Conservation (phyloP, 37 sponge, comb jelly and placozoan species). For the Ephydatia muelleri region DNA sequence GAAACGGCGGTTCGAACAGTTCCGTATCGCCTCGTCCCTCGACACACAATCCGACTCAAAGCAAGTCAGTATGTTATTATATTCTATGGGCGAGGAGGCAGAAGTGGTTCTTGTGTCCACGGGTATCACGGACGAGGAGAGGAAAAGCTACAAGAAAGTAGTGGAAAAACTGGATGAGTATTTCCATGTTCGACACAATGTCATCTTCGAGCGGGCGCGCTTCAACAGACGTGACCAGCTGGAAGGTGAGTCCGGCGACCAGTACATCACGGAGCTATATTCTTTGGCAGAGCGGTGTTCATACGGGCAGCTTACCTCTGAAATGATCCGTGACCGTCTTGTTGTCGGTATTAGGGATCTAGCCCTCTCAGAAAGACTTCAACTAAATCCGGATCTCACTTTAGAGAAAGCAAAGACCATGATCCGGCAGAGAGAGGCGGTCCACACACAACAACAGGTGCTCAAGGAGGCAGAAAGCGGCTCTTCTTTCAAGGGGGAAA, state of each 20-base stretch:
- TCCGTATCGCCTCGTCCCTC: conserved; percentile 15
- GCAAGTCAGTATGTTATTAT: conserved; percentile 31
- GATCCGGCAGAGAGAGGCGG: conserved; percentile 26
- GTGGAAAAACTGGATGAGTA: conserved; percentile 23
- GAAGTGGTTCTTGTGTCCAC: conserved; percentile 18
- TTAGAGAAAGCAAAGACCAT: conserved; percentile 32
- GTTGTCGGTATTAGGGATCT: conserved; percentile 26
- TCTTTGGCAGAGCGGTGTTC: not conserved
- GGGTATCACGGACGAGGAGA: conserved; percentile 15
- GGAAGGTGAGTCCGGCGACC: conserved; percentile 23
- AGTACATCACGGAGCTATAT: conserved; percentile 23
- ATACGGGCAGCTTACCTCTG: not conserved
- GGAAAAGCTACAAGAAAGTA: conserved; percentile 13
- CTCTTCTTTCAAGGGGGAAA: no score
- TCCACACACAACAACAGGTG: conserved; percentile 12
- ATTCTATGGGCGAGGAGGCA: conserved; percentile 36
- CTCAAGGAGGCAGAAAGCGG: conserved; percentile 6
- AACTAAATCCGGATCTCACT: conserved; percentile 31
- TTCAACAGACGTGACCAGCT: conserved; percentile 11
- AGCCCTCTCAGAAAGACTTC: conserved; percentile 16
- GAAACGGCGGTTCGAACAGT: conserved; percentile 25
- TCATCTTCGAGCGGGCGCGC: conserved; percentile 7
- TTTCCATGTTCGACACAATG: conserved; percentile 9
- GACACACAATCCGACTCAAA: not conserved
- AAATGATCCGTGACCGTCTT: conserved; percentile 28